Evolutionary conservation across 2,888 invertebrate genomes (phyloP).

Genomic region (Athetis lepigone): DNA sequence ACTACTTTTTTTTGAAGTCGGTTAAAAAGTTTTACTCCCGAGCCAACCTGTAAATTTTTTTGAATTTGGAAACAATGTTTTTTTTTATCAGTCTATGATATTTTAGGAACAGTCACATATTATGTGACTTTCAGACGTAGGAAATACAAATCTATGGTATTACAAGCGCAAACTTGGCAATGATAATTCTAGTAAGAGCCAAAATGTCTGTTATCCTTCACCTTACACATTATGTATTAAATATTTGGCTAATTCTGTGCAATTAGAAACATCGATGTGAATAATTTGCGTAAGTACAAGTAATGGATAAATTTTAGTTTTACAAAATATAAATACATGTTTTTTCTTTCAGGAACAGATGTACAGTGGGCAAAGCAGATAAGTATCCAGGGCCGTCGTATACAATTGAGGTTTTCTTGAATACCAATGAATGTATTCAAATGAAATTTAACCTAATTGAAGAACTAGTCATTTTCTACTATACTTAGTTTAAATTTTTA

Average conservation of each 20-base stretch:
- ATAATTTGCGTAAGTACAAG: conserved; percentile 5
- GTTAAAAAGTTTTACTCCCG: too few relatives aligned
- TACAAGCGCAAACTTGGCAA: conserved; percentile 63
- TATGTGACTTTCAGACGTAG: conserved; percentile 25
- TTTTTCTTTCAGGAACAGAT: not conserved
- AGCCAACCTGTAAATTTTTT: too few relatives aligned
- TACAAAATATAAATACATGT: not conserved
- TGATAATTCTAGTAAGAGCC: conserved; percentile 58
- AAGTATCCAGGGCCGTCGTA: too few relatives aligned
- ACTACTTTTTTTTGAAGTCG: too few relatives aligned
- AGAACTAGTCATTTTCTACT: too few relatives aligned
- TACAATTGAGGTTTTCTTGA: too few relatives aligned
- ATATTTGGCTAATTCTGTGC: conserved; percentile 16
- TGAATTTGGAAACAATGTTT: too few relatives aligned
- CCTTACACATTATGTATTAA: conserved; percentile 26
- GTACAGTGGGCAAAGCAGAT: too few relatives aligned
- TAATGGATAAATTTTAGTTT: not conserved
- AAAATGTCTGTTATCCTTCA: conserved; percentile 64
- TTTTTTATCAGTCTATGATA: too few relatives aligned
- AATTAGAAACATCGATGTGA: conserved; percentile 37
- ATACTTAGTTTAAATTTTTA: too few relatives aligned
- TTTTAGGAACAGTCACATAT: not conserved
- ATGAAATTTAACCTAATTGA: too few relatives aligned
- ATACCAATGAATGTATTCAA: too few relatives aligned
- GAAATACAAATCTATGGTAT: conserved; percentile 29